Evolutionary conservation across 2,113 vertebrate species (phyloP).

Genomic region (Lepisosteus oculatus): DNA sequence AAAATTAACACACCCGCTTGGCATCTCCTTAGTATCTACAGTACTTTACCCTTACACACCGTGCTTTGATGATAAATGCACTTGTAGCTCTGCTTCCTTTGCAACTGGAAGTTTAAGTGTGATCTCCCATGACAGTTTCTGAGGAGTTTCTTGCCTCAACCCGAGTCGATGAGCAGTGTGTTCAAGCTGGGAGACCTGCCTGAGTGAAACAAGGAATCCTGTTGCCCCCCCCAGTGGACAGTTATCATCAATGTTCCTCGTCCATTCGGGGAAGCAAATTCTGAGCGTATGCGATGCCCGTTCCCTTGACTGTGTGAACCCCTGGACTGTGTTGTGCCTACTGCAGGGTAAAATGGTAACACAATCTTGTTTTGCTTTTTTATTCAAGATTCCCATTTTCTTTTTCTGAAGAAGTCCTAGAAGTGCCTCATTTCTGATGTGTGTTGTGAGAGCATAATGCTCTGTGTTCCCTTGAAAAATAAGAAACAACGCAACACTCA

Average conservation of each 20-base stretch:
- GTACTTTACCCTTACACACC: too few species aligned
- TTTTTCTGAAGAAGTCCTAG: constrained; percentile 55
- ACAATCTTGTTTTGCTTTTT: too few species aligned
- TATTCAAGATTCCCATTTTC: constrained; percentile 11
- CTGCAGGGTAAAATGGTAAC: not conserved
- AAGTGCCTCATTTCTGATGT: constrained; percentile 66
- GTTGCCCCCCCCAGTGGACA: not conserved
- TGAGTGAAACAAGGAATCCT: not conserved
- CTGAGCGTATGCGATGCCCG: not conserved
- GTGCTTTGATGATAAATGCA: too few species aligned
- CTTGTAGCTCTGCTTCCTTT: too few species aligned
- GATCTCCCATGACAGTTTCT: too few species aligned
- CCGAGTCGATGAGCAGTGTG: too few species aligned
- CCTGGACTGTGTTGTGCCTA: not conserved
- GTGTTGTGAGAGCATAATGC: constrained; percentile 52
- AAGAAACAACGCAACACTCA: not conserved
- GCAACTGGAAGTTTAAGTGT: too few species aligned
- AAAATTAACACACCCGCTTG: too few species aligned
- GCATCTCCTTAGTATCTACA: too few species aligned
- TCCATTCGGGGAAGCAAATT: not conserved
- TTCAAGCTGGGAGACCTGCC: too few species aligned
- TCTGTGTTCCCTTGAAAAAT: constrained; percentile 19
- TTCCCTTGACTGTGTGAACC: too few species aligned
- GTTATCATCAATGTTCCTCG: not conserved
- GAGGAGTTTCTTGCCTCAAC: too few species aligned